Conservation (phyloP, 1,140 invertebrate genomes). For the Eulimnadia texana region DNA sequence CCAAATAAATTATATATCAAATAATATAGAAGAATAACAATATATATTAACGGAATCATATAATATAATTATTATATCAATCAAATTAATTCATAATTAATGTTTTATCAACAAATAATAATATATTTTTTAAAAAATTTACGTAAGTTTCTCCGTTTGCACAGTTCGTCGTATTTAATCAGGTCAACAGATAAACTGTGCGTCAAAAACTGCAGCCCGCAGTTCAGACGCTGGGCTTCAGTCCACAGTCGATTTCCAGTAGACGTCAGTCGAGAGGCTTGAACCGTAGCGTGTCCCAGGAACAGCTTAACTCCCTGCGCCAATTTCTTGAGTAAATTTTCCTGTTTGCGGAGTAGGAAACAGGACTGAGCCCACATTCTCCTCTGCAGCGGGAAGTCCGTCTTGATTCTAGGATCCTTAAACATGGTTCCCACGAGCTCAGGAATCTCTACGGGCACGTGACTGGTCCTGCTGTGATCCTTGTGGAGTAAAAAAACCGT, state of each 20-base stretch:
- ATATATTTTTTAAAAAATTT: neutral
- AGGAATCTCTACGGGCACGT: constrained; percentile 2
- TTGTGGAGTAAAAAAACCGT: neutral
- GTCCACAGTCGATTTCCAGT: neutral
- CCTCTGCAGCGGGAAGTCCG: constrained; percentile 2
- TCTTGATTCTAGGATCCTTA: constrained; percentile 2
- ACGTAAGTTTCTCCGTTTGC: neutral
- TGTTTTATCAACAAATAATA: neutral
- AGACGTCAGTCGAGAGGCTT: neutral
- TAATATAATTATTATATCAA: too few species aligned
- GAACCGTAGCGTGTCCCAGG: neutral
- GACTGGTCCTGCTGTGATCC: neutral
- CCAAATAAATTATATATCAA: too few species aligned
- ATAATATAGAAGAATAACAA: too few species aligned
- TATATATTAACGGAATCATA: too few species aligned
- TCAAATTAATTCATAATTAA: too few species aligned
- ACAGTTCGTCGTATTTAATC: neutral
- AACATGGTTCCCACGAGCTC: constrained; percentile 8
- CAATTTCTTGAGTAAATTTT: neutral
- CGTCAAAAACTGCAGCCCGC: neutral
- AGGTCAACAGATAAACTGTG: neutral
- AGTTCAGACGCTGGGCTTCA: neutral
- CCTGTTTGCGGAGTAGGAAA: neutral
- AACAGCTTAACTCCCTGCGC: neutral
- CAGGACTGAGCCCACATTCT: constrained; percentile 11